Evolutionary conservation across 2,113 vertebrate species (phyloP).

Genomic region (Mormyrus lacerda): DNA sequence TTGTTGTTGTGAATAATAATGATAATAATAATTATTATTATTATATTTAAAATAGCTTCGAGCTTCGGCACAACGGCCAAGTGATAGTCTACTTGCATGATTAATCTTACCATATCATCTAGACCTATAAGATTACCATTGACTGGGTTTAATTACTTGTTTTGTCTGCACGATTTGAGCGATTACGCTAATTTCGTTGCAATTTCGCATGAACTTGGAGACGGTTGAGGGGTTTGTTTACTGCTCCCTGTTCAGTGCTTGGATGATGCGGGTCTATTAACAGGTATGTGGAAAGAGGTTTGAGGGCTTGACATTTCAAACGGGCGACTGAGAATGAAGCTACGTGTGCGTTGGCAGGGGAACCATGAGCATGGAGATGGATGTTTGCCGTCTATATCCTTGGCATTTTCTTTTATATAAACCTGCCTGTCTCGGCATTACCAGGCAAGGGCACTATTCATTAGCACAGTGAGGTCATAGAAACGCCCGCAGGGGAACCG

Average conservation of each 20-base stretch:
- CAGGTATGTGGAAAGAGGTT: not conserved
- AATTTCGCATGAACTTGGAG: not conserved
- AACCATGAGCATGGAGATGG: not conserved
- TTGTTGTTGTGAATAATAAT: not conserved
- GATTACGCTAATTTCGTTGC: not conserved
- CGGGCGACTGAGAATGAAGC: not conserved
- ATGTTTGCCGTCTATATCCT: not conserved
- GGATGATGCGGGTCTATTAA: not conserved
- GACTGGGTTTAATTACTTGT: not conserved
- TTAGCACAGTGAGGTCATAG: not conserved
- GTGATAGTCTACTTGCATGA: not conserved
- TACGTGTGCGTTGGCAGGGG: not conserved
- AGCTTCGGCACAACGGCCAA: not conserved
- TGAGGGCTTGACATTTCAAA: slow-evolving; percentile 6
- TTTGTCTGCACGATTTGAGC: not conserved
- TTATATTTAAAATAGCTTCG: not conserved
- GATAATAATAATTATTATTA: not conserved
- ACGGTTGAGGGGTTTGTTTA: not conserved
- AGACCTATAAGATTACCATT: not conserved
- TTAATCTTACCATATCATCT: not conserved
- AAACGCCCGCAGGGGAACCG: not conserved
- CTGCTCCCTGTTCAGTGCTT: not conserved
- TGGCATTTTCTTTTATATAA: not conserved
- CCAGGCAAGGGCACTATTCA: not conserved
- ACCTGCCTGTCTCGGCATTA: not conserved